These are phyloP conservation scores for Rugalucina vietnamica DNA, from an alignment of 2,888 invertebrate species.

Conservation along the genomic window DNA sequence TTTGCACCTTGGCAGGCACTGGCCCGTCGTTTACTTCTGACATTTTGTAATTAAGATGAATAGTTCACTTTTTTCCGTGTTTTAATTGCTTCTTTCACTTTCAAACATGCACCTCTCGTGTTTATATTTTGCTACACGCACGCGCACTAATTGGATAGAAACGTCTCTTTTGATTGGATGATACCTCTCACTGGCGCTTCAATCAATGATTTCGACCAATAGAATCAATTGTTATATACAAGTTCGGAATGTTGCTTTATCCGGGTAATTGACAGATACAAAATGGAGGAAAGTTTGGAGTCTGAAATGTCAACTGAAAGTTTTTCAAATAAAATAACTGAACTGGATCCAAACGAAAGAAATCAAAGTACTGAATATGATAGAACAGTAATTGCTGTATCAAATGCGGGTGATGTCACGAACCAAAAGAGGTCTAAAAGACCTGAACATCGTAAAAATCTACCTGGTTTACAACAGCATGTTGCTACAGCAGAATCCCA, in stretches of 20 bases:
- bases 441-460: slow-evolving; percentile 68
- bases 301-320: slow-evolving; percentile 55
- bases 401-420: slow-evolving; percentile 53
- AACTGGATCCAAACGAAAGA: slow-evolving; percentile 62
- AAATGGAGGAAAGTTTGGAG: slow-evolving; percentile 76
- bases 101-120: slow-evolving; percentile 12
- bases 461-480: slow-evolving; percentile 73
- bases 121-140: slow-evolving; percentile 9
- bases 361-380: neutral
- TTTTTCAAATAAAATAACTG: slow-evolving; percentile 69
- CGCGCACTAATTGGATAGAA: neutral
- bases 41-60: slow-evolving; percentile 3
- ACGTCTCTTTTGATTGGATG: slow-evolving; percentile 37
- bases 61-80: neutral
- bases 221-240: neutral
- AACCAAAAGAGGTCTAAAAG: slow-evolving; percentile 43
- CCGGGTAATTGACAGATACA: slow-evolving; percentile 63
- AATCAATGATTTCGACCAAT: slow-evolving; percentile 30
- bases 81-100: slow-evolving; percentile 10
- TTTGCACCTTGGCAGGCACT: slow-evolving; percentile 80
- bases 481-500: slow-evolving; percentile 36
- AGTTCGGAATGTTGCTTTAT: slow-evolving; percentile 17
- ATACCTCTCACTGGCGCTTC: slow-evolving; percentile 9
- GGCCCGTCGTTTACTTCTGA: slow-evolving; percentile 81
- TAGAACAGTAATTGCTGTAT: neutral